These are phyloP conservation scores for Phaethornis superciliosus DNA, from an alignment of 2,113 vertebrate species.

Conservation along the genomic window DNA sequence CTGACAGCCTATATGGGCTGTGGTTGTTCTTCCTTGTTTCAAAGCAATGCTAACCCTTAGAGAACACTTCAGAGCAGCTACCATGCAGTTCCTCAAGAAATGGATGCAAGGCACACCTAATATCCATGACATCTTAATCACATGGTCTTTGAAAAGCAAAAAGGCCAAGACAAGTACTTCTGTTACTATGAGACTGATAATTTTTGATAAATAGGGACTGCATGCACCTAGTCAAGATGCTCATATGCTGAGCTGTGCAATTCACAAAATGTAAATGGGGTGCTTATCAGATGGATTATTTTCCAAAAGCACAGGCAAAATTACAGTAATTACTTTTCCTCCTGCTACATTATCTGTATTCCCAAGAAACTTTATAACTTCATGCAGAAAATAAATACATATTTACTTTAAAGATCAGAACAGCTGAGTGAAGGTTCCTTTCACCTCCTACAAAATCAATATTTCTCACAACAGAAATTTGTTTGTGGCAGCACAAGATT, in stretches of 20 bases:
- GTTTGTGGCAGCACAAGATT: background rate
- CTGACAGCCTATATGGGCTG: background rate
- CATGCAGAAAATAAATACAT: constrained; percentile 59
- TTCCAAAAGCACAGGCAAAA: constrained; percentile 56
- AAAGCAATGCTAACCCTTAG: background rate
- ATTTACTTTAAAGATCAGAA: constrained; percentile 52
- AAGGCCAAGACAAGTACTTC: background rate
- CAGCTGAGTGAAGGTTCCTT: constrained; percentile 35
- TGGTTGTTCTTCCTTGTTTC: background rate
- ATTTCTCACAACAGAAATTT: background rate
- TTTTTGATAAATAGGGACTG: background rate
- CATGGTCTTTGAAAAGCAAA: background rate
- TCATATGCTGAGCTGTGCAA: constrained; percentile 20
- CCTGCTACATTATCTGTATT: constrained; percentile 57
- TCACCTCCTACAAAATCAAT: background rate
- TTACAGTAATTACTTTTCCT: constrained; percentile 62
- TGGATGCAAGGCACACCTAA: background rate
- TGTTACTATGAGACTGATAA: background rate
- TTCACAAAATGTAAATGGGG: constrained; percentile 46
- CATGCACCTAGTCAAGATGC: background rate
- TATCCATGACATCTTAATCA: background rate
- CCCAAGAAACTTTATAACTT: constrained; percentile 59
- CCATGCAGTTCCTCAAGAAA: background rate
- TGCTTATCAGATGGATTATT: constrained; percentile 60
- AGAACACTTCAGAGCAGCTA: background rate